phyloP scores from a whole-genome alignment of 2,888 invertebrate genomes.

The Acleris emargana region DNA sequence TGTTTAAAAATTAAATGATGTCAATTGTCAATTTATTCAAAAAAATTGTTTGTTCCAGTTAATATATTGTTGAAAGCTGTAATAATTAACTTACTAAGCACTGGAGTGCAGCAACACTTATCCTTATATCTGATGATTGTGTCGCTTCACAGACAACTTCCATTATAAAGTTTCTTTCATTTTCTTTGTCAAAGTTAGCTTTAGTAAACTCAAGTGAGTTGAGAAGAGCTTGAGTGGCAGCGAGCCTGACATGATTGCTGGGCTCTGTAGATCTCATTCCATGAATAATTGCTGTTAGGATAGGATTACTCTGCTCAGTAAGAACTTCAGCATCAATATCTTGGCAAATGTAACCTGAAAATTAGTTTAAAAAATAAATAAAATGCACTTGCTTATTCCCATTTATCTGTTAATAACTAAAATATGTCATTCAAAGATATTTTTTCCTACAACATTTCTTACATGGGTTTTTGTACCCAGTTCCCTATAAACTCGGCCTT shows the following conservation, averaged over 20 bases:
- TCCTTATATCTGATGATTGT: constrained; percentile 94
- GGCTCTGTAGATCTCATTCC: constrained; percentile 98
- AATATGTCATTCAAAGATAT: too few species aligned
- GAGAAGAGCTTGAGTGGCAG: constrained; percentile 97
- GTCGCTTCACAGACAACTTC: constrained; percentile 99
- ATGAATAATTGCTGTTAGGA: constrained; percentile 99
- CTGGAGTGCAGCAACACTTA: constrained; percentile 98
- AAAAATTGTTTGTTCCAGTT: too few species aligned
- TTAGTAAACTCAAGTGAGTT: constrained; percentile 99
- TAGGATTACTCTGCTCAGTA: constrained; percentile 96
- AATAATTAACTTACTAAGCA: constrained; percentile 88
- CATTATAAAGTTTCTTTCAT: constrained; percentile 99
- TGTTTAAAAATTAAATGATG: too few species aligned
- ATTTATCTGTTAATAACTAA: too few species aligned
- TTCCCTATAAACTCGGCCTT: too few species aligned
- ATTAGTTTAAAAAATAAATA: not conserved
- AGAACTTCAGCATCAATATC: constrained; percentile 98
- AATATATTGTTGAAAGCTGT: not conserved
- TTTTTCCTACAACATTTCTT: too few species aligned
- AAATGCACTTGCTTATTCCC: not conserved
- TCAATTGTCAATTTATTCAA: too few species aligned
- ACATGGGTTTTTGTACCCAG: too few species aligned
- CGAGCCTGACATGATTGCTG: constrained; percentile 96
- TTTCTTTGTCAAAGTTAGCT: constrained; percentile 98
- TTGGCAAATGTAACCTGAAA: constrained; percentile 94